Evolutionary conservation across 2,888 invertebrate species (phyloP).

Genomic region (Prenolepis imparis): DNA sequence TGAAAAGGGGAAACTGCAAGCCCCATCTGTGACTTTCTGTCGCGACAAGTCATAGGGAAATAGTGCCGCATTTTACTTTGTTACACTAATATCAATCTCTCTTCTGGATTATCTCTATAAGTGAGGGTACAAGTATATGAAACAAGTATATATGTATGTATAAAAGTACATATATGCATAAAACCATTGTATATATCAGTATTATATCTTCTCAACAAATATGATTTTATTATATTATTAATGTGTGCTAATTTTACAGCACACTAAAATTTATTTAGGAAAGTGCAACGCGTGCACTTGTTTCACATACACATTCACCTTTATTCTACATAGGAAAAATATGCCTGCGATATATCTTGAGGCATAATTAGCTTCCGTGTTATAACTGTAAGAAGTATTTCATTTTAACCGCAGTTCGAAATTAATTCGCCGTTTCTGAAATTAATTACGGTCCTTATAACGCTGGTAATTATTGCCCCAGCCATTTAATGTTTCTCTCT

Average conservation of each 20-base stretch:
- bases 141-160: neutral
- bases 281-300: conserved; percentile 42
- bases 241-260: conserved; percentile 29
- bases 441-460: conserved; percentile 54
- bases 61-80: conserved; percentile 28
- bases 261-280: conserved; percentile 36
- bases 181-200: neutral
- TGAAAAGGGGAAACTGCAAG: conserved; percentile 41
- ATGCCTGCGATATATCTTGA: conserved; percentile 46
- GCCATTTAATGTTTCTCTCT: conserved; percentile 35
- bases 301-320: conserved; percentile 45
- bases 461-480: conserved; percentile 46
- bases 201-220: conserved; percentile 10
- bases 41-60: conserved; percentile 42
- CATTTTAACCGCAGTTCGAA: conserved; percentile 57
- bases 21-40: conserved; percentile 47
- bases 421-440: conserved; percentile 47
- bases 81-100: neutral
- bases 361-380: conserved; percentile 50
- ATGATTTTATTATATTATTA: conserved; percentile 21
- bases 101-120: neutral
- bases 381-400: conserved; percentile 56
- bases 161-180: neutral
- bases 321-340: conserved; percentile 47
- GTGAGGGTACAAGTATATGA: neutral